Conservation (phyloP, 1,140 invertebrate species). For the Dysdera silvatica region DNA sequence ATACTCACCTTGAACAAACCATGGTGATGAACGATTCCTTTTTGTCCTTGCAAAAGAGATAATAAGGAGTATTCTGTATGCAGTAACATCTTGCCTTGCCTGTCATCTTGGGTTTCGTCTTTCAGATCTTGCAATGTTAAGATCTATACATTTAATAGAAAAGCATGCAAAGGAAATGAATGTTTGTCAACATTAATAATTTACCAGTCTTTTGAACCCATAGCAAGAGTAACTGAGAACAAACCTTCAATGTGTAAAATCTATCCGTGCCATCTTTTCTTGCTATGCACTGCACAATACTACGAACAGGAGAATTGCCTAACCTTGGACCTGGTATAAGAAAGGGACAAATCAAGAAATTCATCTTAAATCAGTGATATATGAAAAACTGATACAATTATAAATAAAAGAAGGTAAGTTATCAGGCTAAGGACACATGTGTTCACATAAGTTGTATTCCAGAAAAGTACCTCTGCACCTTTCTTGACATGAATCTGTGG, state of each 20-base stretch:
- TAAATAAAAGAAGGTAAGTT: too few species aligned
- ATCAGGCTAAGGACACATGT: too few species aligned
- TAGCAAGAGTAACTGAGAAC: not conserved
- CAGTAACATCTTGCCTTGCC: constrained; percentile 70
- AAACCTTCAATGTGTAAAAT: constrained; percentile 66
- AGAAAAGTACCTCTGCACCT: too few species aligned
- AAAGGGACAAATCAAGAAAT: not conserved
- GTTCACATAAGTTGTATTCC: too few species aligned
- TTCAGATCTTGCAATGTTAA: constrained; percentile 51
- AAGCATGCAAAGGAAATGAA: not conserved
- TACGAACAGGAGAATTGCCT: constrained; percentile 65
- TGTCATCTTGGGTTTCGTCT: constrained; percentile 64
- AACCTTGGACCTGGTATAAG: constrained; percentile 53
- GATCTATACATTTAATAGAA: constrained; percentile 42
- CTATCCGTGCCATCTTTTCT: constrained; percentile 63
- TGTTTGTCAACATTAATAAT: not conserved
- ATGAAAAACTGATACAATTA: not conserved
- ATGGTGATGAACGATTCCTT: constrained; percentile 70
- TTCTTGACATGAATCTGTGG: too few species aligned
- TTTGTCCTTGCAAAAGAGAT: constrained; percentile 59
- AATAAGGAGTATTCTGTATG: constrained; percentile 72
- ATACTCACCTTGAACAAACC: constrained; percentile 64
- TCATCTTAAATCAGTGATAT: not conserved
- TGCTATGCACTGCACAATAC: constrained; percentile 69
- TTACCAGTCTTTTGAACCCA: constrained; percentile 2